Percentiles rank a stretch among this genome's conserved stretches.
Conservation (phyloP, 1,140 invertebrate species). For the Bombus confusus region DNA sequence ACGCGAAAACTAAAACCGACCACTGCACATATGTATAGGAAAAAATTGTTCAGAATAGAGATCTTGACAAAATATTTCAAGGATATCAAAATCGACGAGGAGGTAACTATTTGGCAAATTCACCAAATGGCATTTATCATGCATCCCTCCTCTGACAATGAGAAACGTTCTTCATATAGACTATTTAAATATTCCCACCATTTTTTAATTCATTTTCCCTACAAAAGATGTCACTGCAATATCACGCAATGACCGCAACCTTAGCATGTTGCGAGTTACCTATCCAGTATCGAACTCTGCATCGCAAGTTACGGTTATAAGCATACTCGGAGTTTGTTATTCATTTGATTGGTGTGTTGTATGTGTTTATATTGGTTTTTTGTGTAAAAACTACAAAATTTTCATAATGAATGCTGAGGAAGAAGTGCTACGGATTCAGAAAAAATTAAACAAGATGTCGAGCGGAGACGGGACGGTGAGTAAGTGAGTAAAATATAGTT, state of each 20-base stretch:
- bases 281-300: constrained; percentile 44
- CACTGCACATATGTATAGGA: too few species aligned
- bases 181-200: neutral
- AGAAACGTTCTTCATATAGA: neutral
- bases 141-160: too few species aligned
- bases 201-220: neutral
- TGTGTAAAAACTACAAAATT: constrained; percentile 40
- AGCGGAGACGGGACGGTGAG: constrained; percentile 92
- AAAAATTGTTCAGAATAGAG: too few species aligned
- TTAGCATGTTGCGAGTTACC: constrained; percentile 28
- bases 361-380: constrained; percentile 55
- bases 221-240: neutral
- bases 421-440: constrained; percentile 96
- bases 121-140: too few species aligned
- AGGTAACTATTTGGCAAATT: too few species aligned
- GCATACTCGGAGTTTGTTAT: constrained; percentile 45
- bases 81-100: too few species aligned
- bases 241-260: neutral
- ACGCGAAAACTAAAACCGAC: too few species aligned
- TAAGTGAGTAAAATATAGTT: constrained; percentile 78
- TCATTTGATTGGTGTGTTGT: constrained; percentile 17
- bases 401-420: constrained; percentile 93
- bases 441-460: constrained; percentile 97
- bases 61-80: too few species aligned
- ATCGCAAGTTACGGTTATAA: constrained; percentile 40